These are phyloP conservation scores for Eolophus roseicapilla DNA, from an alignment of 2,113 vertebrate genomes.

Conservation along the genomic window DNA sequence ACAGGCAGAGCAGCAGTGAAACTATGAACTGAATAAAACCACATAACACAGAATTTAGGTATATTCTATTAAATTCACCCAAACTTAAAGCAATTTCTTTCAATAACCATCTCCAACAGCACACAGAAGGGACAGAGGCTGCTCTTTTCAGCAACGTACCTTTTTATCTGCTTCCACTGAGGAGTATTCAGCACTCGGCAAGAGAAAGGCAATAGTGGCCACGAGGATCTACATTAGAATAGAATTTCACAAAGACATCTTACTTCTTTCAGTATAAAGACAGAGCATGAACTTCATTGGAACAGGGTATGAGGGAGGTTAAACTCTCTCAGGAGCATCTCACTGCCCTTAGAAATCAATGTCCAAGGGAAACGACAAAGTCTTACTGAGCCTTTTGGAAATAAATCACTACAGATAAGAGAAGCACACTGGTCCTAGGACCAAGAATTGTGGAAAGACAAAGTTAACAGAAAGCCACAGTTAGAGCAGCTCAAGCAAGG, in stretches of 20 bases:
- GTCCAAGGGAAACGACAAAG: not conserved
- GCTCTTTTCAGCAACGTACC: conserved; percentile 68
- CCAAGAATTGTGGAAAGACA: not conserved
- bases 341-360: accelerated
- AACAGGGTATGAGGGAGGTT: not conserved
- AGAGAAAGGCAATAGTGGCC: conserved; percentile 94
- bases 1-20: conserved; percentile 90
- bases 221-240: conserved; percentile 87
- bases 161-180: conserved; percentile 94
- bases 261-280: not conserved
- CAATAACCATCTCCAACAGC: not conserved
- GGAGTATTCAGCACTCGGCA: conserved; percentile 93
- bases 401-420: not conserved
- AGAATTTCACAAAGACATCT: not conserved
- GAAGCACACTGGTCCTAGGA: not conserved
- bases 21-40: conserved; percentile 86
- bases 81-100: not conserved
- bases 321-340: not conserved
- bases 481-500: not conserved
- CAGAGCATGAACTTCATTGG: not conserved
- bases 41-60: accelerated
- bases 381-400: not conserved
- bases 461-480: not conserved
- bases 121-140: not conserved
- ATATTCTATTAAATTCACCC: not conserved